A percentile compares a stretch with the other conserved stretches of the same genome.
phyloP scores from a whole-genome alignment of 2,113 vertebrate genomes.

The Spizaetus ornatus region DNA sequence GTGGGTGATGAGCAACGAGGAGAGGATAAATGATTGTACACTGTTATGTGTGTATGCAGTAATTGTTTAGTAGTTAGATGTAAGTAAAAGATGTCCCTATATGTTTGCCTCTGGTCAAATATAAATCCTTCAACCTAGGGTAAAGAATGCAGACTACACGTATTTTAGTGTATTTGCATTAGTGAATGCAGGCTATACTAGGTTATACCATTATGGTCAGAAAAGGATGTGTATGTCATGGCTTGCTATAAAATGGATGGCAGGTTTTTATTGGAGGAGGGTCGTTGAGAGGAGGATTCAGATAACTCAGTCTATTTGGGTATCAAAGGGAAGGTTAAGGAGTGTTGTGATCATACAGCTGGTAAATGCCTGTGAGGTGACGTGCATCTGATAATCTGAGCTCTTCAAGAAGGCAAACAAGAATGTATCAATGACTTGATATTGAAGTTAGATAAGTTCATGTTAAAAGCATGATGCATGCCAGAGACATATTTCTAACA shows the following conservation, averaged over 20 bases:
- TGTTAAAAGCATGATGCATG: background rate
- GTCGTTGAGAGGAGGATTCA: background rate
- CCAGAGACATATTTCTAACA: background rate
- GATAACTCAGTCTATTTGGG: background rate
- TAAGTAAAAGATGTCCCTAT: background rate
- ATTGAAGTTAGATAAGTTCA: background rate
- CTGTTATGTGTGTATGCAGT: background rate
- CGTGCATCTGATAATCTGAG: background rate
- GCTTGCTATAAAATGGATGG: background rate
- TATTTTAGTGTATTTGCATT: background rate
- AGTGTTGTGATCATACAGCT: background rate
- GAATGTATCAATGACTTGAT: background rate
- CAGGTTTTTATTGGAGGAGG: background rate
- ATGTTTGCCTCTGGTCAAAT: background rate
- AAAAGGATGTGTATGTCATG: background rate
- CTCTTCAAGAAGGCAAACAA: background rate
- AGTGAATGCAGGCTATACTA: background rate
- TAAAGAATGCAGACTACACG: background rate
- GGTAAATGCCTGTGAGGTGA: background rate
- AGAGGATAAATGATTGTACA: background rate
- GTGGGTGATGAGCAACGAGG: background rate
- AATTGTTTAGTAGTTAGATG: background rate
- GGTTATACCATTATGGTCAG: background rate
- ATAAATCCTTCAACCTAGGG: background rate
- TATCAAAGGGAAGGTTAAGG: background rate